phyloP scores from a whole-genome alignment of 2,888 invertebrate species.

The Pedicia rivosa region DNA sequence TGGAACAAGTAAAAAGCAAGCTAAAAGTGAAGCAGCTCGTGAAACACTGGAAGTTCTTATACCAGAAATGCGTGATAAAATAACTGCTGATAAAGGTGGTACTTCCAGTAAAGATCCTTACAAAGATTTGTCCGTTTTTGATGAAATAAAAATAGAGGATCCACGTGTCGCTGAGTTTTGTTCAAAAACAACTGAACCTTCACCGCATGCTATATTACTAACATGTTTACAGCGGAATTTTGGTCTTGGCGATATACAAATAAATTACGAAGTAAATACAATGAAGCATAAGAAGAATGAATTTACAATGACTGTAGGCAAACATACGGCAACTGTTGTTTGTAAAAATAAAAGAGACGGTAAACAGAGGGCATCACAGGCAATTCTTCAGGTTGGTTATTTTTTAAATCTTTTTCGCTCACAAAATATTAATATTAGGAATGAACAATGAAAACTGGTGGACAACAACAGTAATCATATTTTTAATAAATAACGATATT shows the following conservation, averaged over 20 bases:
- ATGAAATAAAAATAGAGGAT: constrained; percentile 86
- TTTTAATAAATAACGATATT: too few species aligned
- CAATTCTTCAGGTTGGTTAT: constrained; percentile 63
- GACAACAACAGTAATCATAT: too few species aligned
- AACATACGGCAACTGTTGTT: constrained; percentile 76
- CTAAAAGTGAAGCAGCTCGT: constrained; percentile 85
- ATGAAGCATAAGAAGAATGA: constrained; percentile 84
- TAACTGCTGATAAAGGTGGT: constrained; percentile 38
- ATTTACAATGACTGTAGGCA: constrained; percentile 87
- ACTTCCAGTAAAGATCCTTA: constrained; percentile 21
- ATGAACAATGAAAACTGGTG: too few species aligned
- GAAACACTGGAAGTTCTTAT: constrained; percentile 81
- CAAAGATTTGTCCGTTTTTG: constrained; percentile 53
- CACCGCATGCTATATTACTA: constrained; percentile 82
- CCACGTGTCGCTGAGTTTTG: constrained; percentile 89
- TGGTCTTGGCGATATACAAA: constrained; percentile 76
- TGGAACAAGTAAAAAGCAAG: constrained; percentile 90
- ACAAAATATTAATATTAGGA: background rate
- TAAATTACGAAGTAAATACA: constrained; percentile 73
- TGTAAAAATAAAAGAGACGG: constrained; percentile 95
- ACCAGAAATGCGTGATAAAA: constrained; percentile 77
- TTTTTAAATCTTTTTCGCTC: constrained; percentile 2
- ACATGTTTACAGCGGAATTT: constrained; percentile 88
- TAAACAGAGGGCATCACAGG: constrained; percentile 90
- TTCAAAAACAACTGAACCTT: constrained; percentile 89